Percentiles rank a stretch among this genome's conserved stretches.
phyloP scores from a whole-genome alignment of 2,113 vertebrate genomes.

The cat (Felis catus) region F.catus_Fca126_mat1.0 CM031420.1:142036501-142037000 shows the following conservation, averaged over 20 bases:
- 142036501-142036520: no score
- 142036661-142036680: background rate
- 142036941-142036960: background rate
- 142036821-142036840: background rate
- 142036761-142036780: background rate
- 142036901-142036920: background rate
- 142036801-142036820: background rate
- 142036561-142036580: no score
- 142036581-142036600: no score
- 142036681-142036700: background rate
- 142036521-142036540: no score
- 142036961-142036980: background rate
- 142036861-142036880: background rate
- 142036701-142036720: background rate
- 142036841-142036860: background rate
- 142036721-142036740: background rate
- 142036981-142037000: constrained; percentile 36
- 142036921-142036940: background rate
- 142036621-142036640: no score
- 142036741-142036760: background rate
- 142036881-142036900: background rate
- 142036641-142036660: background rate
- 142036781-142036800: background rate
- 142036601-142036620: no score
- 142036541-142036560: no score